Evolutionary conservation across 2,888 invertebrate species (phyloP).

Genomic region (Pelosia muscerda): DNA sequence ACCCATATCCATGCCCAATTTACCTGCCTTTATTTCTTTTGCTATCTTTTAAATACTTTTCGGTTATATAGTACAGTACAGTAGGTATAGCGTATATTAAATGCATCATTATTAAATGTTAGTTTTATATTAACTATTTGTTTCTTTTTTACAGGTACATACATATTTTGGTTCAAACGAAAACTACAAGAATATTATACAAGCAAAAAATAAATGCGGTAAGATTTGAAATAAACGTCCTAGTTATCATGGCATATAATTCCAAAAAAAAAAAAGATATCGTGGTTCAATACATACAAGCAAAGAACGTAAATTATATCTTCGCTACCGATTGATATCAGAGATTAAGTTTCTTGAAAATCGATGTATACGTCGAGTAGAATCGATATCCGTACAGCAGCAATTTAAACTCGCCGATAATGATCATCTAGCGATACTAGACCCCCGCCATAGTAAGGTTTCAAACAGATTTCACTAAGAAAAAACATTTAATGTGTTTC

Average conservation of each 20-base stretch:
- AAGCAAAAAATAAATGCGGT: not conserved
- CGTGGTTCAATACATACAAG: not conserved
- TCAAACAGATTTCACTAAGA: conserved; percentile 15
- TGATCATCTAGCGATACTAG: conserved; percentile 33
- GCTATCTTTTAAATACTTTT: not conserved
- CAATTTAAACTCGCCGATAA: conserved; percentile 47
- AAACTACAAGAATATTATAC: not conserved
- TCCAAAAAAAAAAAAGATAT: not conserved
- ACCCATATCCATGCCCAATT: no score
- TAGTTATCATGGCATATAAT: no score
- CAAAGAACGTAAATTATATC: conserved; percentile 33
- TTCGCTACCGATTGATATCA: conserved; percentile 43
- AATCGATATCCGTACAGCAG: conserved; percentile 48
- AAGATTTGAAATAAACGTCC: no score
- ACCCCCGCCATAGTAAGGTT: conserved; percentile 21
- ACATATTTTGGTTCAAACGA: not conserved
- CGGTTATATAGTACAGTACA: not conserved
- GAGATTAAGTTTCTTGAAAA: conserved; percentile 48
- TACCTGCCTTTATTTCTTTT: no score
- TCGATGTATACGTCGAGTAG: conserved; percentile 36
- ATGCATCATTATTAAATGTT: not conserved
- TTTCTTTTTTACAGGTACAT: conserved; percentile 4
- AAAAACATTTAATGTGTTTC: conserved; percentile 36
- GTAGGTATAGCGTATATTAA: no score
- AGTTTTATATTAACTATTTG: not conserved